Base-by-base conservation (phyloP, 2,113 vertebrate species). In the Ameiurus melas region DNA sequence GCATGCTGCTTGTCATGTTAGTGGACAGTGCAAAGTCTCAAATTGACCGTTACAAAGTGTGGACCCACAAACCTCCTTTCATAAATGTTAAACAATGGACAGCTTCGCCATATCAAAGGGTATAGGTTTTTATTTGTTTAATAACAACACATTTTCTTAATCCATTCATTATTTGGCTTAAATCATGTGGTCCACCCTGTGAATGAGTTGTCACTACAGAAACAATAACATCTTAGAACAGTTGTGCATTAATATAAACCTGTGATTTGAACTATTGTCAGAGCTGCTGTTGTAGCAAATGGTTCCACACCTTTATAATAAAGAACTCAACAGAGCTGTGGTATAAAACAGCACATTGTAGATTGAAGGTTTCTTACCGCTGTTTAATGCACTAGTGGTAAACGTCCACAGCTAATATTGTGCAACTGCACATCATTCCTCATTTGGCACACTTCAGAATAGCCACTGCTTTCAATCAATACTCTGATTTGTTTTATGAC, bases 401-500 rank as follows among this genome's bases (percentile, higher is more conserved):
- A 80, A 33, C 8, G 12, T 77, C 16, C 73, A 79, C 47, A 17
- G 47, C 5, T n/a, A 53, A 53, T 53, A 60, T 39, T 39, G 20
- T 25, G 33, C 55, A 60, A 62, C 8, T 22, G 30, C 30, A 60
- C 19, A 82, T 82, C 33, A 62, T 82, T 82, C 17, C 57, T 36
- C 16, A 53, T 78, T 78, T 53, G 25, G 43, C 6, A 17, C 47
- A 53, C n/a, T 57, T 80, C 7, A 80, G 25, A 20, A 57, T 80
- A 1, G 4, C 17, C 53, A 12, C 16, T 58, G 53, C 53, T 19
- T 81, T 81, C 57, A 82, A 25, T 43, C 30, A 36, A 82, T 60
- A 10, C 30, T 82, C 80, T 60, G 33, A 82, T 60, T 39, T 60
- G 80, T 58, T 58, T 57, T 60, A 80, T 33, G 51, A 79, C 77